Base-by-base conservation (phyloP, 2,888 invertebrate species). In the Malachius bipustulatus region DNA sequence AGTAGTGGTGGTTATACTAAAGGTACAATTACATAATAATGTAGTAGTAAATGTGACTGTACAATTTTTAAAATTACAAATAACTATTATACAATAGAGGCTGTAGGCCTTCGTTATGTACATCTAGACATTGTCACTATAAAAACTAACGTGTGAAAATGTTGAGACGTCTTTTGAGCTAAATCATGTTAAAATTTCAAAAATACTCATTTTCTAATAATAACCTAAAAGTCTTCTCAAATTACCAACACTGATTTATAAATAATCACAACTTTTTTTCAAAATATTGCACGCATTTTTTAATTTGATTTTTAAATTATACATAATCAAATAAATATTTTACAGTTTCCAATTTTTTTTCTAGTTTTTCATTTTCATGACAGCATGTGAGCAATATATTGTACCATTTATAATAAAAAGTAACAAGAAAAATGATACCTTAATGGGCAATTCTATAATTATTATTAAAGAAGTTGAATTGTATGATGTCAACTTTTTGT, bases 41-140 rank as follows among this genome's bases (percentile, higher is more conserved):
- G n/a, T n/a, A n/a, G n/a, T n/a, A n/a, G n/a, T n/a, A n/a, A n/a
- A n/a, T n/a, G n/a, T 33, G 9, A 47, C 53, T 57, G 55, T 57
- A 59, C 59, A 57, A 51, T 52, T 51, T n/a, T 58, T 56, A 49
- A 49, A 48, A 51, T 53, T 52, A 51, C 51, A 52, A 52, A 51
- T 51, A 54, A 50, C 54, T 56, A n/a, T n/a, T n/a, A 54, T 56
- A 56, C 53, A 57, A 52, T 55, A 51, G 46, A 47, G 52, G 54
- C 54, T 38, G 40, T 47, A 51, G 53, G 53, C 54, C 51, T 46
- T 49, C 44, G 47, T 39, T 55, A 54, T 53, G 49, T 54, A 55
- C 55, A 56, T 50, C 50, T 51, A 53, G 50, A 53, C 50, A 52
- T 51, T 47, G 37, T 48, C 47, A 48, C 45, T 45, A 40, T 41